These are phyloP conservation scores for Polia nebulosa DNA, from an alignment of 2,888 invertebrate genomes.

Conservation along the genomic window DNA sequence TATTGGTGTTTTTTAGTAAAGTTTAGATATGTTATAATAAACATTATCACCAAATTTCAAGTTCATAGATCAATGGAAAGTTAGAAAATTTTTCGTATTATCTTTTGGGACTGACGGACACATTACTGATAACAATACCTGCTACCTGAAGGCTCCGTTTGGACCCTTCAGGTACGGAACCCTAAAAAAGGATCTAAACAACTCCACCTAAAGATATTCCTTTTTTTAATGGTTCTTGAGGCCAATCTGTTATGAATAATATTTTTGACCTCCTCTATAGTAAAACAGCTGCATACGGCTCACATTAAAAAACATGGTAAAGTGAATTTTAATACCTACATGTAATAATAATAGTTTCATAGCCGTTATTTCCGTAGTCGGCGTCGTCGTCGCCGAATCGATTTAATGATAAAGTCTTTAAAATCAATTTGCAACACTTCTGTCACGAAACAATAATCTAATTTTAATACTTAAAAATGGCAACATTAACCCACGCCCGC, in stretches of 20 bases:
- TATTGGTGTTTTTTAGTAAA: too few species aligned
- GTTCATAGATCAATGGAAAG: too few species aligned
- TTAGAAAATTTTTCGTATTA: too few species aligned
- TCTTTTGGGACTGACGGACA: too few species aligned
- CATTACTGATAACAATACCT: too few species aligned
- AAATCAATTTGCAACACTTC: slow-evolving; percentile 81
- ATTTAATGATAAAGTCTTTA: slow-evolving; percentile 69
- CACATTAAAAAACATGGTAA: slow-evolving; percentile 13
- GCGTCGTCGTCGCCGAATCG: slow-evolving; percentile 22
- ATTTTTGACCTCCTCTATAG: not conserved
- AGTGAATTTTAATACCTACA: slow-evolving; percentile 20
- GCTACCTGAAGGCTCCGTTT: too few species aligned
- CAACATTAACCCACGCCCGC: slow-evolving; percentile 83
- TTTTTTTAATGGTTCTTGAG: not conserved
- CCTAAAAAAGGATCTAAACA: not conserved
- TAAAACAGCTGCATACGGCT: not conserved
- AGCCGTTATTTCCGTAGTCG: slow-evolving; percentile 24
- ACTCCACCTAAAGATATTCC: not conserved
- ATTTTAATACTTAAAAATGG: slow-evolving; percentile 89
- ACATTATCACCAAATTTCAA: too few species aligned
- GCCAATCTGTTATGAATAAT: not conserved
- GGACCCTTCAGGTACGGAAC: too few species aligned
- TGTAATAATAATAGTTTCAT: slow-evolving; percentile 24
- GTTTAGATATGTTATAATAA: too few species aligned
- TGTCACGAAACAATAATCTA: slow-evolving; percentile 81